Evolutionary conservation across 2,797 vertebrate genomes (phyloP).

Genomic region (Meda fulgida): DNA sequence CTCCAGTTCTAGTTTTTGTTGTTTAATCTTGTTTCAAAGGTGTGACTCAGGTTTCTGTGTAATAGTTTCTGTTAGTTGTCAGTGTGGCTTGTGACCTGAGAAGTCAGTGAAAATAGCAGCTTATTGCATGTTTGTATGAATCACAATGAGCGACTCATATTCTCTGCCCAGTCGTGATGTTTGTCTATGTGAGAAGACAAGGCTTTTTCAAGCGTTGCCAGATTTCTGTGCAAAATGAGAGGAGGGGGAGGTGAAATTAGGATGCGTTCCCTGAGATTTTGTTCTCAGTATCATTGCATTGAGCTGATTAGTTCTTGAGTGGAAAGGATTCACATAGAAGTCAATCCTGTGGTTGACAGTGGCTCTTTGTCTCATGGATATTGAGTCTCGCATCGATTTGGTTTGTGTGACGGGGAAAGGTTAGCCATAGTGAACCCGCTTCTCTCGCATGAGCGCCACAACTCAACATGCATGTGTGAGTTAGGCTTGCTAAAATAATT

Average conservation of each 20-base stretch:
- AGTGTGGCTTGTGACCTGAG: slow-evolving; percentile 4
- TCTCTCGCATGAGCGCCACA: not conserved
- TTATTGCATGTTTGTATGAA: not conserved
- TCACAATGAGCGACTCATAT: not conserved
- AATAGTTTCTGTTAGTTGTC: not conserved
- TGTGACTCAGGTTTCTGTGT: slow-evolving; percentile 17
- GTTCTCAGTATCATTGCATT: not conserved
- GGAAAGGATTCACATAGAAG: not conserved
- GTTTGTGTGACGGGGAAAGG: slow-evolving; percentile 8
- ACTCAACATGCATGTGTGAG: not conserved
- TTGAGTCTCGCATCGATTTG: not conserved
- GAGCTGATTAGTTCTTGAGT: not conserved
- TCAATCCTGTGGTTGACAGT: not conserved
- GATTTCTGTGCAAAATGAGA: slow-evolving; percentile 9
- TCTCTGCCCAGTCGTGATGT: not conserved
- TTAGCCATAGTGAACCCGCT: not conserved
- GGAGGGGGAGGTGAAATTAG: not conserved
- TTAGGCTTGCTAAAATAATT: not conserved
- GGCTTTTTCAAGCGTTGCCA: slow-evolving; percentile 9
- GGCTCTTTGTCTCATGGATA: slow-evolving; percentile 4
- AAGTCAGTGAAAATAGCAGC: not conserved
- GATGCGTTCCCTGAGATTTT: not conserved
- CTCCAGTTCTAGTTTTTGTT: not conserved
- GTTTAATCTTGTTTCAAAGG: slow-evolving; percentile 19
- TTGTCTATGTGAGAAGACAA: not conserved